Evolutionary conservation across 2,888 invertebrate species (phyloP).

Genomic region (Meiosimyza decipiens): DNA sequence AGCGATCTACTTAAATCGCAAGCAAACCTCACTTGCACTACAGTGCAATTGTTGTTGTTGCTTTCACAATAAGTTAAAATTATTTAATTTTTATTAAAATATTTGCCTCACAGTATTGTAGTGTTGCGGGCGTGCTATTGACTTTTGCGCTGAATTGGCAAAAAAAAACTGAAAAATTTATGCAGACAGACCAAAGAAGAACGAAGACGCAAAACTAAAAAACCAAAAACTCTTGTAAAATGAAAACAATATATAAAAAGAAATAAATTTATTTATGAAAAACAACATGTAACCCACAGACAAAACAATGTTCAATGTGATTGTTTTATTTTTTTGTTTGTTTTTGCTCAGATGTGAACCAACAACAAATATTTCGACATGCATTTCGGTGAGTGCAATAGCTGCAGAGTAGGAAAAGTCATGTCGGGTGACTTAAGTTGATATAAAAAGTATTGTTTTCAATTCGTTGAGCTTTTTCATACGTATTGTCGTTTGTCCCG

Average conservation of each 20-base stretch:
- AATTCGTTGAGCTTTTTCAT: too few relatives aligned
- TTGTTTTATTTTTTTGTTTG: neutral
- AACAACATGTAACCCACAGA: slow-evolving; percentile 46
- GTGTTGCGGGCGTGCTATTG: slow-evolving; percentile 57
- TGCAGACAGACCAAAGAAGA: slow-evolving; percentile 38
- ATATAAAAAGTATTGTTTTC: too few relatives aligned
- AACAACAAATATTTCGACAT: neutral
- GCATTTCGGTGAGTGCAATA: neutral
- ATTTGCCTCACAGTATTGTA: slow-evolving; percentile 21
- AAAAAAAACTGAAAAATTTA: slow-evolving; percentile 52
- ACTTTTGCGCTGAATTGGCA: slow-evolving; percentile 47
- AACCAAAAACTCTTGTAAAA: slow-evolving; percentile 2
- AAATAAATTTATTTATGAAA: slow-evolving; percentile 46
- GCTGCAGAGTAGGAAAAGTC: neutral
- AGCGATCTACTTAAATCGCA: neutral
- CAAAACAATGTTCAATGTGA: slow-evolving; percentile 39
- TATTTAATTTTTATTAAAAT: slow-evolving; percentile 25
- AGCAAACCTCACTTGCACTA: neutral
- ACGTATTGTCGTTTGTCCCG: too few relatives aligned
- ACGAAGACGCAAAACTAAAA: too few relatives aligned
- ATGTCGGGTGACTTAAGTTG: neutral
- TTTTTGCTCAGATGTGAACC: neutral
- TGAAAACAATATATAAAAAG: slow-evolving; percentile 48
- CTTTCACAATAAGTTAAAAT: slow-evolving; percentile 14
- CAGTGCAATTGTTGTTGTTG: neutral